These are phyloP conservation scores for Ondatra zibethicus DNA, from an alignment of 2,113 vertebrate genomes.

Conservation along the genomic window DNA sequence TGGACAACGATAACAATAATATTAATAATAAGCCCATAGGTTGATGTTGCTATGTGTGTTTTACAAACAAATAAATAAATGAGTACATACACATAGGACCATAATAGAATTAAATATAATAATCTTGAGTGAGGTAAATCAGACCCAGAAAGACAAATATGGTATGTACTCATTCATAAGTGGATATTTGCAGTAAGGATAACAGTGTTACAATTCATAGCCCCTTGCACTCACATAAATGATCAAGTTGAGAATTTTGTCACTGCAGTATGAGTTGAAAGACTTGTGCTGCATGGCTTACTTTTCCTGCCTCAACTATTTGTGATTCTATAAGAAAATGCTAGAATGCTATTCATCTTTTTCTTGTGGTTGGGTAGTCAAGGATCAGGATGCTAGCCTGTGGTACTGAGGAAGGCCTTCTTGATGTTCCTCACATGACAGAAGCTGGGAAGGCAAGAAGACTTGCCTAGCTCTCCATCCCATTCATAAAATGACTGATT, in stretches of 20 bases:
- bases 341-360: not conserved
- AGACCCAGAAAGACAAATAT: too few species aligned
- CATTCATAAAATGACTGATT: not conserved
- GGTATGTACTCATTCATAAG: too few species aligned
- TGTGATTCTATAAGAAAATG: not conserved
- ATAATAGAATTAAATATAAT: too few species aligned
- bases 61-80: not conserved
- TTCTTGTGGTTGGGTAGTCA: not conserved
- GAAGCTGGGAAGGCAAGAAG: not conserved
- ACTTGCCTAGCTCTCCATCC: not conserved
- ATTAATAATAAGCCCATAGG: not conserved
- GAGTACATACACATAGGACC: too few species aligned
- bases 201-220: not conserved
- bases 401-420: not conserved
- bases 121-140: too few species aligned
- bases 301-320: not conserved
- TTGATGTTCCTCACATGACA: not conserved
- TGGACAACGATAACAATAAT: not conserved
- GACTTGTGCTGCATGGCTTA: not conserved
- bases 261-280: not conserved
- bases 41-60: not conserved
- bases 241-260: not conserved
- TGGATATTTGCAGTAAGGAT: too few species aligned
- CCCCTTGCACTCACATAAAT: not conserved
- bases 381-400: not conserved